Percentiles rank a stretch among this genome's conserved stretches.
Evolutionary conservation across 2,113 vertebrate genomes (phyloP).

Genomic region (Rhinolophus ferrumequinum): DNA sequence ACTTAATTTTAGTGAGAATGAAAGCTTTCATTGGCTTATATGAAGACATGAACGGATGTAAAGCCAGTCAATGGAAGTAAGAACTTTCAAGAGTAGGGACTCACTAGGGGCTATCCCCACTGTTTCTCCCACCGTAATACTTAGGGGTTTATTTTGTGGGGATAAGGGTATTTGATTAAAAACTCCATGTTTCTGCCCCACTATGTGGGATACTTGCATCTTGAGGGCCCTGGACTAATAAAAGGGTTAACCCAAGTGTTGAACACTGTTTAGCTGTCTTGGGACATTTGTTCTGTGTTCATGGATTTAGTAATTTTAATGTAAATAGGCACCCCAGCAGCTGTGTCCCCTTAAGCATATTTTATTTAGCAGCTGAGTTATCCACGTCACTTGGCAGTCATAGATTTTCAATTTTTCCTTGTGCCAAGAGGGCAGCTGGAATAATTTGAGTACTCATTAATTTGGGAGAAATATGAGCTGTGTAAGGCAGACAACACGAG

Average conservation of each 20-base stretch:
- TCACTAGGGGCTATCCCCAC: background rate
- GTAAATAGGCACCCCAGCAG: conserved; percentile 88
- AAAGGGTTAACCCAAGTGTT: conserved; percentile 81
- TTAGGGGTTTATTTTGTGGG: background rate
- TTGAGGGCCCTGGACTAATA: conserved; percentile 65
- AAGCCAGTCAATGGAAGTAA: background rate
- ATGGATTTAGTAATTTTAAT: conserved; percentile 85
- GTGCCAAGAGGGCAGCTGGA: conserved; percentile 91
- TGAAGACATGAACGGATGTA: background rate
- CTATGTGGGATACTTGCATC: conserved; percentile 39
- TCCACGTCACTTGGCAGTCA: conserved; percentile 90
- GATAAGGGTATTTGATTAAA: conserved; percentile 42
- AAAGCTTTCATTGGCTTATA: background rate
- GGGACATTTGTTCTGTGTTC: conserved; percentile 84
- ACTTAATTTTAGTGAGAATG: conserved; percentile 15
- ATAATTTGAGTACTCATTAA: conserved; percentile 89
- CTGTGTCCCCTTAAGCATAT: conserved; percentile 90
- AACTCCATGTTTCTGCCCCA: conserved; percentile 13
- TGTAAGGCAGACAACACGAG: conserved; percentile 85
- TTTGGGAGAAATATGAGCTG: conserved; percentile 88
- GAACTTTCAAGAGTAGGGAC: background rate
- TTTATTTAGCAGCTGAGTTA: conserved; percentile 92
- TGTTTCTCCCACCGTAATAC: background rate
- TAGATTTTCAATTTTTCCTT: conserved; percentile 85
- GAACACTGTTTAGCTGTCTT: conserved; percentile 77